phyloP scores from a whole-genome alignment of 2,113 vertebrate genomes.

The Vulpes lagopus region DNA sequence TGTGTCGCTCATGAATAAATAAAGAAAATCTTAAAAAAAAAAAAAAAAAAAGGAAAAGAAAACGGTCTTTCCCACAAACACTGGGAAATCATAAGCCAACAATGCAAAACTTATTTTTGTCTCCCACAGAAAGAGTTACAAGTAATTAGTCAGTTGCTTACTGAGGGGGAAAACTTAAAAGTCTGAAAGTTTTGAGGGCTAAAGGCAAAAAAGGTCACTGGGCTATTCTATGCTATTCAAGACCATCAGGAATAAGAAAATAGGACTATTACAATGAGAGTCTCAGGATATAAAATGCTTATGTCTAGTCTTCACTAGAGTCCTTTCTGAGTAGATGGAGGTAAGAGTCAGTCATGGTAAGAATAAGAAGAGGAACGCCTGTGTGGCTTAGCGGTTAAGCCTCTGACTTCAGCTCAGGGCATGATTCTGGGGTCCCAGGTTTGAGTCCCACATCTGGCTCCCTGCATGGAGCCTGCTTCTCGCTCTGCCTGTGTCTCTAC shows the following conservation, averaged over 20 bases:
- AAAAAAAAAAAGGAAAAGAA: neutral
- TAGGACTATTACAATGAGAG: neutral
- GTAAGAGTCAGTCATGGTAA: neutral
- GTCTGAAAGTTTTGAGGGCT: neutral
- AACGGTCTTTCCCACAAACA: neutral
- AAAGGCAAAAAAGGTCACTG: neutral
- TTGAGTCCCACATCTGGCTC: too few species aligned
- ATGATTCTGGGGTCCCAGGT: too few species aligned
- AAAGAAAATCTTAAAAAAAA: too few species aligned
- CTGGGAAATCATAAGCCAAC: neutral
- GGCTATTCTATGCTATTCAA: neutral
- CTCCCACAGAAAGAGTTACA: neutral
- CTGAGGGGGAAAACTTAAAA: neutral
- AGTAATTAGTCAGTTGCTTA: neutral
- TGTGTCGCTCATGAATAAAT: too few species aligned
- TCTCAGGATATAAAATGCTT: neutral
- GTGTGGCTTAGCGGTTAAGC: too few species aligned
- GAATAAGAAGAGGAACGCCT: neutral
- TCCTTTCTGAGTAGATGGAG: neutral
- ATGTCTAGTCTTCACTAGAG: neutral
- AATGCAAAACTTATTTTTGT: neutral
- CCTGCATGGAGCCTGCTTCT: too few species aligned
- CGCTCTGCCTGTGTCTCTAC: too few species aligned
- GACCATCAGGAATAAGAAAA: neutral
- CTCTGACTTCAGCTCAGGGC: too few species aligned